phyloP scores from a whole-genome alignment of 1,140 invertebrate genomes.

The Mya arenaria region DNA sequence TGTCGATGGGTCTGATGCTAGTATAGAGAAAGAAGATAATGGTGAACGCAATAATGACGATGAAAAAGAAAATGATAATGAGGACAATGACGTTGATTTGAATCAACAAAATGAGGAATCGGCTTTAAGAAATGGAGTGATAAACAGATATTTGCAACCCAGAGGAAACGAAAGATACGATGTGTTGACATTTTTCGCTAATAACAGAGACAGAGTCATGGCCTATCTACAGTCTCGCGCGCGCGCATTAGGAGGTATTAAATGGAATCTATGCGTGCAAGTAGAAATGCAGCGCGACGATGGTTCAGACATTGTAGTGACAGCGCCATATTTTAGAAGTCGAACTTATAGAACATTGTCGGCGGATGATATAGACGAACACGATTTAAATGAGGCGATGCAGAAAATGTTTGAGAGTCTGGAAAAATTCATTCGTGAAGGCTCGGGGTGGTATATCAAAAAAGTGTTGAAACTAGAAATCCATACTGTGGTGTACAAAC shows the following conservation, averaged over 20 bases:
- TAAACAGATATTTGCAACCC: neutral
- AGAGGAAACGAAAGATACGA: neutral
- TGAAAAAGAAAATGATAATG: too few relatives aligned
- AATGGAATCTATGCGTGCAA: slow-evolving; percentile 11
- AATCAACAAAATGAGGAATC: slow-evolving; percentile 10
- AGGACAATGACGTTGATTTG: neutral
- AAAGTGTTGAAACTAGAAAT: slow-evolving; percentile 18
- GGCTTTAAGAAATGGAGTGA: neutral
- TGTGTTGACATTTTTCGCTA: slow-evolving; percentile 9
- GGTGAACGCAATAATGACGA: too few relatives aligned
- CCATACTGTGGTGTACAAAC: neutral
- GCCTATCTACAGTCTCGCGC: neutral
- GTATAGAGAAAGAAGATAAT: too few relatives aligned
- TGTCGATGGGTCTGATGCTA: too few relatives aligned
- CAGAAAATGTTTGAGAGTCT: slow-evolving; percentile 37
- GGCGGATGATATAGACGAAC: neutral
- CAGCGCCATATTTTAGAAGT: slow-evolving; percentile 25
- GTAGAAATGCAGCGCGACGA: slow-evolving; percentile 14
- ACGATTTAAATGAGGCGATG: slow-evolving; percentile 27
- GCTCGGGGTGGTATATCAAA: neutral
- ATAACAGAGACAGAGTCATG: slow-evolving; percentile 6
- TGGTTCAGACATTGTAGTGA: neutral
- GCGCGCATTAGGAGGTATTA: neutral
- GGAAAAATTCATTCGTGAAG: slow-evolving; percentile 6
- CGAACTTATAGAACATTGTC: slow-evolving; percentile 1